Evolutionary conservation across 2,113 vertebrate species (phyloP), one percentile per base, ranked within the genome.

Genomic region (Triplophysa dalaica): DNA sequence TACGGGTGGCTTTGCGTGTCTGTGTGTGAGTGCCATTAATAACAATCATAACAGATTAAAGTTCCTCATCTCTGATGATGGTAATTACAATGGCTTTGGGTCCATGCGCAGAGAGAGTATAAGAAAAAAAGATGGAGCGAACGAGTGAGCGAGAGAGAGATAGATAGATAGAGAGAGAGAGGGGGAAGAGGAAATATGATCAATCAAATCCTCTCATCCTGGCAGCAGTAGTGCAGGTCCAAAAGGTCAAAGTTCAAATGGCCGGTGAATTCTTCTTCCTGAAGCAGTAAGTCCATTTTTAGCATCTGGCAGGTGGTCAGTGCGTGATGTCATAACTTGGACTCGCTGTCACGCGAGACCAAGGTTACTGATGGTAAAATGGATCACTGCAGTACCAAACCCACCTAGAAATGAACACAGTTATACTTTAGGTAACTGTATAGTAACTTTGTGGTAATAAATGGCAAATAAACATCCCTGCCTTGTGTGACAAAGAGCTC

Each of bases 351-450:
- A 89, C 86, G 77, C 83, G 68, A 82, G 83, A 60, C n/a, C n/a
- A 3, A 64, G 72, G 60, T 81, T 60, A 41, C 29, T 65, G 60
- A 73, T 29, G 80, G 84, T 58, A 29, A 78, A 63, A 52, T 8
- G 24, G 3, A 82, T 95, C 96, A 99, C 94, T 99, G 97, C 90
- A 99, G 87, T 88, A 99, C 97, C 93, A 99, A 90, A 73, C 97
- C 97, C 0, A 99, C 96, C 97, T 98, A 87, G 67, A 80, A 64
- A 45, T 50, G 0, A 24, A 60, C 1, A 22, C 5, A 70, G 22
- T 56, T 29, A 52, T n/a, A 29, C 8, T 64, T 48, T 14, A 33
- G 2, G 7, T 7, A 10, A 13, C 45, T 33, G 12, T 8, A 12
- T 21, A 58, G 29, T 43, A 14, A 33, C 12, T 45, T n/a, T n/a